A percentile compares a stretch with the other conserved stretches of the same genome.
Conservation (phyloP, 2,113 vertebrate species). For the Peromyscus maniculatus region DNA sequence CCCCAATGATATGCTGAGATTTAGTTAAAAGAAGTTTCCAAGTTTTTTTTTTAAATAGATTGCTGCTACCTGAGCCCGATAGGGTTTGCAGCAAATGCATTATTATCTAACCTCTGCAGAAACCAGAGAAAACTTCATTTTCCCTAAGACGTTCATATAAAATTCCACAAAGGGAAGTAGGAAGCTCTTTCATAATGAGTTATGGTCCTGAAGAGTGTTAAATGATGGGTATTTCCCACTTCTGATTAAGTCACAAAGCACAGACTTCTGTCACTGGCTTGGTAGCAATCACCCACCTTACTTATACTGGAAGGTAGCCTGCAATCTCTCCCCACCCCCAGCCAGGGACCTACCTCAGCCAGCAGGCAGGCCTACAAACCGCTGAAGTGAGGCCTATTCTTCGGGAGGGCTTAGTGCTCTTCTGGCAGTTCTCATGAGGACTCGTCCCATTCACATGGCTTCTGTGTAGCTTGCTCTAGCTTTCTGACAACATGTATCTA, state of each 20-base stretch:
- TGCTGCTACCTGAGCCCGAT: not conserved
- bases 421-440: not conserved
- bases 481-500: conserved; percentile 4
- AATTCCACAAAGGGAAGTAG: conserved; percentile 34
- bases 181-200: conserved; percentile 1
- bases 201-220: rapidly evolving
- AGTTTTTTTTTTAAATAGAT: not conserved
- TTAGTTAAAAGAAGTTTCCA: not conserved
- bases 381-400: not conserved
- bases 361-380: too few species aligned
- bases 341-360: not conserved
- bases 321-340: rapidly evolving
- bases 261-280: not conserved
- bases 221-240: not conserved
- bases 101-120: not conserved
- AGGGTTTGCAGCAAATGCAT: not conserved
- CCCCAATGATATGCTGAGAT: conserved; percentile 22
- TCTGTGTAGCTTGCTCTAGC: not conserved
- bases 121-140: not conserved
- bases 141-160: not conserved
- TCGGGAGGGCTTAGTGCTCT: not conserved
- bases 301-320: not conserved
- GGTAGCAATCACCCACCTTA: not conserved
- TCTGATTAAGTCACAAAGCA: not conserved
- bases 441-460: not conserved